These are phyloP conservation scores for Leptocoma aspasia DNA, from an alignment of 2,113 vertebrate species.

Conservation along the genomic window DNA sequence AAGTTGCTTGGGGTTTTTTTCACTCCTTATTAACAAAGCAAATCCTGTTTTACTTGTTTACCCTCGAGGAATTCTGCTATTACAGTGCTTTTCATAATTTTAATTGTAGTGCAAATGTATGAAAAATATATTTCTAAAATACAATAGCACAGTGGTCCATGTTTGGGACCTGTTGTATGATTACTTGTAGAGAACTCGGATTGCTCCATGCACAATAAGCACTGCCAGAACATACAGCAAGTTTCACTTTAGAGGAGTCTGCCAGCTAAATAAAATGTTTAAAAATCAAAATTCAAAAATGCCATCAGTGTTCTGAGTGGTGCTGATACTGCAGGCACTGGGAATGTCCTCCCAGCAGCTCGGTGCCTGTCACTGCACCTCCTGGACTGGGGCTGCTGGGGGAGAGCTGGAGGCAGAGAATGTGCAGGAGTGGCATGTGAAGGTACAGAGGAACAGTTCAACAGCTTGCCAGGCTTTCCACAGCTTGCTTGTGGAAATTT, in stretches of 20 bases:
- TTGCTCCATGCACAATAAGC: not conserved
- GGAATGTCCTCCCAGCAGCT: not conserved
- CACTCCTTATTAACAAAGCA: not conserved
- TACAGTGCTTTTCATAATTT: constrained; percentile 19
- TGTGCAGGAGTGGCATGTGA: fast-evolving
- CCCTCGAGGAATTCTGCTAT: constrained; percentile 8
- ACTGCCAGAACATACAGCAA: not conserved
- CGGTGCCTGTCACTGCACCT: fast-evolving
- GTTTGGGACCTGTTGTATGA: not conserved
- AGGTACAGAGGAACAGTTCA: not conserved
- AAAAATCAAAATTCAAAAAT: not conserved
- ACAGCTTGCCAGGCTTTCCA: not conserved
- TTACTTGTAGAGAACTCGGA: too few relatives aligned
- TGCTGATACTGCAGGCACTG: not conserved
- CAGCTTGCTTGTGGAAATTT: not conserved
- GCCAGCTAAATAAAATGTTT: not conserved
- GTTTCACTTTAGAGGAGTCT: not conserved
- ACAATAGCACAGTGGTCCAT: not conserved
- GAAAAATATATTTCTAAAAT: not conserved
- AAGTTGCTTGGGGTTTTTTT: not conserved
- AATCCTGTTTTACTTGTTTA: constrained; percentile 8
- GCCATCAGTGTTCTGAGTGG: fast-evolving
- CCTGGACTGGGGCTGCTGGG: not conserved
- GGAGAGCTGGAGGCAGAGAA: not conserved
- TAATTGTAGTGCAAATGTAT: not conserved